Evolutionary conservation across 2,113 vertebrate genomes (phyloP), one percentile per base, ranked within the genome.

Genomic region (Brachyistius frenatus): DNA sequence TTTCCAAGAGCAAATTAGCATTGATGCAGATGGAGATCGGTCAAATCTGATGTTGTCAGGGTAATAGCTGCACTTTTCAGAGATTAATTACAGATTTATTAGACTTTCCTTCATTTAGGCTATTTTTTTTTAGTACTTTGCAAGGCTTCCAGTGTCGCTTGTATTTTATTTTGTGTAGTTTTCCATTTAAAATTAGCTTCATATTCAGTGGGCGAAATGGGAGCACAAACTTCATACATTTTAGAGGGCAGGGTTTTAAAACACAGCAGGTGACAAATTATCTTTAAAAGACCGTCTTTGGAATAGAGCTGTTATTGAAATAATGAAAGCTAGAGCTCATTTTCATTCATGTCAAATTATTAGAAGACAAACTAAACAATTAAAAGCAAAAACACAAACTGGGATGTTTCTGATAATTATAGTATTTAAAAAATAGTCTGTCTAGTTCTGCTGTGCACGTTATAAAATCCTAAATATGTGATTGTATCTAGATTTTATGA

Each of bases 21-120:
- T 31, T 30, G 66, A 56, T 53, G 54, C 41, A 33, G 14, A 67
- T 47, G 47, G 39, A 67, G 65, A 33, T 39, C 63, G 36, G n/a
- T 46, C 30, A 57, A 63, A 58, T 41, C 8, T 30, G 7, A 60
- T 7, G 50, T 36, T 49, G 23, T 15, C 2, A 55, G 8, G 57
- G 5, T n/a, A 61, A 49, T n/a, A 0, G 33, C 30, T 31, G 30
- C 13, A 35, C 39, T 74, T 49, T 41, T 60, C 0, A n/a, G 41
- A 52, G 46, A 55, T 70, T 10, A 56, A 74, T 64, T 54, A 5
- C 13, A 37, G 32, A 37, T 49, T 58, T 47, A 44, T 31, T 11
- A 56, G 72, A 73, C 5, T 13, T 52, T 14, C 49, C 16, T n/a
- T 52, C 6, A 2, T 33, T 32, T 36, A 7, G 1, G 23, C 11